These are phyloP conservation scores for Gymnocephalus cernua DNA, from an alignment of 2,113 vertebrate genomes.

Conservation along the genomic window DNA sequence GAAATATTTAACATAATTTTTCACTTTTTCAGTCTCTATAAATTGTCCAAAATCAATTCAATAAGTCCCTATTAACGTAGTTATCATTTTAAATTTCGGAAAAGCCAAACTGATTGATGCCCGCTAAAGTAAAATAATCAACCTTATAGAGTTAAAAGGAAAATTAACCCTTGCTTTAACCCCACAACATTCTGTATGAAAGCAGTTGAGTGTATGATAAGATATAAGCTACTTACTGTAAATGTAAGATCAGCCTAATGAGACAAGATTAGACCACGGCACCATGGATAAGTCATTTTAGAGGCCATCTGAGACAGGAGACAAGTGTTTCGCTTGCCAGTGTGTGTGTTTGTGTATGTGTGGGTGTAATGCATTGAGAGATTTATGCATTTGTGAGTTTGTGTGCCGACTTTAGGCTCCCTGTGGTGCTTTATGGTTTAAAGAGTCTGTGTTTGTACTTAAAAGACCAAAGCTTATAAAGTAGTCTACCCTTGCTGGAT, in stretches of 20 bases:
- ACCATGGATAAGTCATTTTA: slow-evolving; percentile 45
- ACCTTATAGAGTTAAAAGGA: neutral
- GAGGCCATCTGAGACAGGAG: slow-evolving; percentile 28
- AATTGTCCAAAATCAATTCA: neutral
- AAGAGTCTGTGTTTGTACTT: slow-evolving; percentile 60
- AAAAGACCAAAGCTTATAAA: slow-evolving; percentile 46
- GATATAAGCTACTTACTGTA: slow-evolving; percentile 59
- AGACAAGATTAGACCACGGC: slow-evolving; percentile 51
- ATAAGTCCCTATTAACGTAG: neutral
- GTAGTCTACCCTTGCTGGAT: slow-evolving; percentile 41
- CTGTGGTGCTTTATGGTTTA: slow-evolving; percentile 28
- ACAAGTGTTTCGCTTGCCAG: neutral
- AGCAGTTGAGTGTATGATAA: slow-evolving; percentile 15
- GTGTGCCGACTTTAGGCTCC: slow-evolving; percentile 9
- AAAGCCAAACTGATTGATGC: neutral
- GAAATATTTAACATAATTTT: neutral
- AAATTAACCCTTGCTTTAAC: neutral
- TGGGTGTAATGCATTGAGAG: neutral
- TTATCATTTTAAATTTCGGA: neutral
- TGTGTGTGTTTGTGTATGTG: neutral
- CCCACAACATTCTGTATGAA: neutral
- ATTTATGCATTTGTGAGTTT: neutral
- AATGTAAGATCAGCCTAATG: slow-evolving; percentile 39
- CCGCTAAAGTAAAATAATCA: neutral
- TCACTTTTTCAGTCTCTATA: neutral